Evolutionary conservation across 2,888 invertebrate species (phyloP).

Genomic region (Buathra laborator): DNA sequence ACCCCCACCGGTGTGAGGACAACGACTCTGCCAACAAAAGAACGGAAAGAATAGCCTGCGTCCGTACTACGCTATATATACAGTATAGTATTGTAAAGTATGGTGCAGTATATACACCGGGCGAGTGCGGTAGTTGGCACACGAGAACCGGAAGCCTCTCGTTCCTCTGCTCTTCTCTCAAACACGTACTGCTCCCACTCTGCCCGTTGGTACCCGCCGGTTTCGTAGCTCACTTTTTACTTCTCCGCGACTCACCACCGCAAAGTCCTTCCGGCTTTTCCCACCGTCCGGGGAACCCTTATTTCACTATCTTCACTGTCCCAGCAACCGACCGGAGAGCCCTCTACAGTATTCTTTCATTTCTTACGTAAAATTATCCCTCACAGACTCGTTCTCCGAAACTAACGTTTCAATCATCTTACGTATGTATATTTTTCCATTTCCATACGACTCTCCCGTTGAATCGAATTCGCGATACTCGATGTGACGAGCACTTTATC

Average conservation of each 20-base stretch:
- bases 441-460: neutral
- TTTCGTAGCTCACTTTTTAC: conserved; percentile 59
- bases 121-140: conserved; percentile 39
- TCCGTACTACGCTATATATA: conserved; percentile 6
- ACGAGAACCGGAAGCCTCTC: conserved; percentile 55
- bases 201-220: conserved; percentile 29
- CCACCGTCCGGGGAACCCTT: conserved; percentile 49
- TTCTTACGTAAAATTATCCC: neutral
- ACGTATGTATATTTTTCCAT: neutral
- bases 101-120: conserved; percentile 5
- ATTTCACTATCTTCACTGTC: conserved; percentile 61
- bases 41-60: conserved; percentile 47
- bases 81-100: conserved; percentile 48
- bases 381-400: neutral
- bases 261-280: conserved; percentile 58
- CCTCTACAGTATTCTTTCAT: conserved; percentile 20
- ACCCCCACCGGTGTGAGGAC: conserved; percentile 6
- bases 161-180: conserved; percentile 34
- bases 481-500: neutral
- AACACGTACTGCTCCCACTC: conserved; percentile 34
- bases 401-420: neutral
- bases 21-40: conserved; percentile 52
- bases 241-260: conserved; percentile 33
- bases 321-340: conserved; percentile 29
- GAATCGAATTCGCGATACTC: neutral